Base-by-base conservation (phyloP, 2,797 vertebrate genomes). In the Brachyrhaphis roseni region DNA sequence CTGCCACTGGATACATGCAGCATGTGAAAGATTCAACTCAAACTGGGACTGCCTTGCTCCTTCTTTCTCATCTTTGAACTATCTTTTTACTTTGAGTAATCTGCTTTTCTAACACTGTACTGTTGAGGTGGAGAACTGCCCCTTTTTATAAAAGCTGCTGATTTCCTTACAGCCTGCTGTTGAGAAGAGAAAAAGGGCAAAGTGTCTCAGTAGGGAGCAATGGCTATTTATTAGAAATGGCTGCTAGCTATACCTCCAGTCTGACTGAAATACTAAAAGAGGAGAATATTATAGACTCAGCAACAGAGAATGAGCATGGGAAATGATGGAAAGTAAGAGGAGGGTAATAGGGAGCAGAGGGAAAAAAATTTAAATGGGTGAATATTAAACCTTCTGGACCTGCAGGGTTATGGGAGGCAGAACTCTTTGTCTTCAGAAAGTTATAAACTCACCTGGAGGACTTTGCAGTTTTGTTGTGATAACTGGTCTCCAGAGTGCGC, bases 171-270 rank as follows among this genome's bases (percentile, higher is more conserved):
- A 49, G 77, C 31, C 12, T 41, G 47, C 16, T 23, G 13, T 81
- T 85, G 49, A 45, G 51, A 79, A 84, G 79, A 86, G 77, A 88
- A 85, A 88, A 86, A 89, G 87, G 84, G 76, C 86, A 88, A 80
- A 80, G 83, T 51, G 5, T 84, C 88, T 86, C 89, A 82, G 80
- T 75, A 57, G 86, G 87, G 77, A 78, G 74, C 4, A 53, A 70
- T 36, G 76, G 72, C 86, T 87, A 84, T 87, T 93, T 87, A 90
- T 91, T 85, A 86, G 80, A 84, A 47, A 80, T 59, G 76, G 79
- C 87, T 81, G 76, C 76, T 55, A 83, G 85, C 87, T 84, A 59
- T 84, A 89, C 87, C 88, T 86, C 72, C 70, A 57, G 89, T 59
- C 81, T 51, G 81, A 85, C 84, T 78, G 76, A 75, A 87, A 89